Evolutionary conservation across 2,888 invertebrate genomes (phyloP), one percentile per base, ranked within the genome.

Genomic region (Hylaea fasciaria): DNA sequence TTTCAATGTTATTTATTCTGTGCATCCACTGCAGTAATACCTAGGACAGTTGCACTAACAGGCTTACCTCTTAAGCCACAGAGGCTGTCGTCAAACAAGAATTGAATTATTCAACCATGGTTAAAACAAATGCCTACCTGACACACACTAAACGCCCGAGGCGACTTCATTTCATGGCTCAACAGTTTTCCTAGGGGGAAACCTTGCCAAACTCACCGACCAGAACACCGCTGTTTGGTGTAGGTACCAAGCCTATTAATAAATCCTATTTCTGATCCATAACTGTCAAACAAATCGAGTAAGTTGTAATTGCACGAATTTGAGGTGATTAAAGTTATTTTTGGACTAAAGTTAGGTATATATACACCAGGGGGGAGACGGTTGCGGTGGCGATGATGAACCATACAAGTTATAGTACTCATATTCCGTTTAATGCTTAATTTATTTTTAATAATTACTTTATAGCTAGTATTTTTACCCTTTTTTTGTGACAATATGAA

Each of bases 161-260:
- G n/a, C 46, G 39, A 46, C 14, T 54, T 46, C 16, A 17, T 44
- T 44, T 44, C 44, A 44, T 22, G 44, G 12, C 1, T 44, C 22
- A 44, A 17, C 44, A 22, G 44, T 44, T 44, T 11, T 44, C 44
- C 22, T 9, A 22, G 8, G 40, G n/a, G 40, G 9, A 1, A 40
- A 40, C 40, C 40, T 14, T 40, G 8, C 40, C 14, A 8, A 40
- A 40, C 7, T 40, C 9, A 40, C 14, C 13, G n/a, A 43, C 43
- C 43, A 51, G 32, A 43, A 56, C n/a, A 35, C 35, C 9, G 35
- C 11, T 35, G 9, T n/a, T 37, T 37, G 11, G 12, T n/a, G n/a
- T n/a, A n/a, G n/a, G n/a, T 37, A 10, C 37, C n/a, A 12, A 12
- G 0, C 37, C 2, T 37, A 37, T 37, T 32, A 32, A 12, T 8